A percentile compares a stretch with the other conserved stretches of the same genome.
These are phyloP conservation scores for Orgyia antiqua DNA, from an alignment of 2,888 invertebrate genomes.

Conservation along the genomic window DNA sequence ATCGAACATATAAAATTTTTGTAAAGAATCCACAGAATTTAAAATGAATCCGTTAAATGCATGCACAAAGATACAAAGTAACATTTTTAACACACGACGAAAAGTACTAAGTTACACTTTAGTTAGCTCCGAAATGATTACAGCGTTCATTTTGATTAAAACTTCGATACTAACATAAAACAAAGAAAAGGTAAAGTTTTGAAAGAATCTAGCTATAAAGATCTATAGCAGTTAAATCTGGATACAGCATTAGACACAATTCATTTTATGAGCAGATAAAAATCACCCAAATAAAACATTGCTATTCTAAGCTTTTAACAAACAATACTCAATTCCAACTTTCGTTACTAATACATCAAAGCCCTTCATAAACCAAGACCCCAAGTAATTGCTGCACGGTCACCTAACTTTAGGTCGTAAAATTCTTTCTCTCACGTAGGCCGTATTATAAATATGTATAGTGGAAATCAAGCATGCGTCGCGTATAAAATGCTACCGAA, in stretches of 20 bases:
- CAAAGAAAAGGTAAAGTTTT: neutral
- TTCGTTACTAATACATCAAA: slow-evolving; percentile 3
- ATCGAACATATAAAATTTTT: too few relatives aligned
- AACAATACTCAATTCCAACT: slow-evolving; percentile 4
- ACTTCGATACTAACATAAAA: neutral
- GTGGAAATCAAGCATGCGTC: slow-evolving; percentile 75
- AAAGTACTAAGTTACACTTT: too few relatives aligned
- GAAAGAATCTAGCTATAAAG: too few relatives aligned
- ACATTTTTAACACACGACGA: too few relatives aligned
- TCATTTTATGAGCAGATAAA: slow-evolving; percentile 1
- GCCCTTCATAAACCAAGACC: slow-evolving; percentile 31
- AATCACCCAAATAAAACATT: neutral
- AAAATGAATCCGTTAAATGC: too few relatives aligned
- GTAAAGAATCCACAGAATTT: too few relatives aligned
- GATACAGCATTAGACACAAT: neutral
- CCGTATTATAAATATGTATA: slow-evolving; percentile 75
- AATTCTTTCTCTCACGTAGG: slow-evolving; percentile 51
- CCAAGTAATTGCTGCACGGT: slow-evolving; percentile 43
- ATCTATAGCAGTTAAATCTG: neutral
- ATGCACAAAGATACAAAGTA: too few relatives aligned
- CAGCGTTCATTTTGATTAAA: neutral
- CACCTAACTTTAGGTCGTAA: slow-evolving; percentile 61
- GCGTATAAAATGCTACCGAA: slow-evolving; percentile 73
- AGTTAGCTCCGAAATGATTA: too few relatives aligned
- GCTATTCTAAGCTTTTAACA: neutral